Evolutionary conservation across 2,797 vertebrate species (phyloP).

Genomic region (Myripristis murdjan): DNA sequence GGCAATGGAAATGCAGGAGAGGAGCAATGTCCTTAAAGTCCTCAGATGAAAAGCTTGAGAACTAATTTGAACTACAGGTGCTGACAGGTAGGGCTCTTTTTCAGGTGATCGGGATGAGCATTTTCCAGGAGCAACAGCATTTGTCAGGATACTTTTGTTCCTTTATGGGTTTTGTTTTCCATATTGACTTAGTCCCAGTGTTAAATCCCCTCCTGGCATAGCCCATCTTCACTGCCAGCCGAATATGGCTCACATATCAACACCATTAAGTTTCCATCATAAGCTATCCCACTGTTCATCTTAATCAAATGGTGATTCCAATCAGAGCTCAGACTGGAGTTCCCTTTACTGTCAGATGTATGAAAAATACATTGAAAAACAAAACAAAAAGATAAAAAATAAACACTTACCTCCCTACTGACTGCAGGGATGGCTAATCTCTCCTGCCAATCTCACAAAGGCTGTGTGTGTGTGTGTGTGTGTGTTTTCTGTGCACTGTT

Average conservation of each 20-base stretch:
- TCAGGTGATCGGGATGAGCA: no score
- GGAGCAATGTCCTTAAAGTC: no score
- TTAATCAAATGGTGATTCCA: conserved; percentile 49
- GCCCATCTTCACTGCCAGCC: conserved; percentile 19
- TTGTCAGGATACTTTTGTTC: conserved; percentile 1
- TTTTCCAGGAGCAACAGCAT: background rate
- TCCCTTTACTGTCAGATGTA: conserved; percentile 41
- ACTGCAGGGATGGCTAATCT: conserved; percentile 52
- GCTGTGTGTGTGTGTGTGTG: conserved; percentile 5
- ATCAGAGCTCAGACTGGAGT: conserved; percentile 37
- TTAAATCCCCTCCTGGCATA: conserved; percentile 11
- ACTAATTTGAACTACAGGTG: no score
- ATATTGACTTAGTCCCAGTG: conserved; percentile 14
- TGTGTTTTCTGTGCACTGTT: background rate
- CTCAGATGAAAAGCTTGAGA: no score
- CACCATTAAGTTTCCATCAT: conserved; percentile 17
- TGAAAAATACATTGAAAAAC: conserved; percentile 40
- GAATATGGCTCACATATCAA: conserved; percentile 16
- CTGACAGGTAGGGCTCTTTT: no score
- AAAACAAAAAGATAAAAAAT: conserved; percentile 31
- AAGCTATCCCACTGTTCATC: conserved; percentile 29
- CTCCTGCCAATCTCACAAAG: conserved; percentile 24
- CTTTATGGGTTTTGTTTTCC: conserved; percentile 1
- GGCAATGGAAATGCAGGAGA: no score
- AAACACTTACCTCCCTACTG: background rate